These are phyloP conservation scores for Physella acuta DNA, from an alignment of 1,140 invertebrate genomes.

Conservation along the genomic window DNA sequence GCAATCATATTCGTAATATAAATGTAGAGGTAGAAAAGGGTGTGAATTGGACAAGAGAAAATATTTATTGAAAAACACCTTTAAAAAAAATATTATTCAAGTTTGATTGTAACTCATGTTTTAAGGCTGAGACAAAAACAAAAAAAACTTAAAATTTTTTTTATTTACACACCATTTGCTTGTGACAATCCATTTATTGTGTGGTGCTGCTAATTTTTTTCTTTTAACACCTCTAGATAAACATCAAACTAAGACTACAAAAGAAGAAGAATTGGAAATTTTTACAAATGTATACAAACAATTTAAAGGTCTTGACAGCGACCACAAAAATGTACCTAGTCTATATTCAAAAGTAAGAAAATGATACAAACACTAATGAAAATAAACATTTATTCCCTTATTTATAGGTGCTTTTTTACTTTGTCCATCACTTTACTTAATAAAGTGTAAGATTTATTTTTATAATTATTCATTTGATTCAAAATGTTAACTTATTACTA, in stretches of 20 bases:
- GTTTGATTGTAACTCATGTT: conserved; percentile 10
- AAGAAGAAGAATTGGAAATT: conserved; percentile 61
- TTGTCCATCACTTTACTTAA: too few relatives aligned
- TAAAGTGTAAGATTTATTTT: not conserved
- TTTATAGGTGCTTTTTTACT: too few relatives aligned
- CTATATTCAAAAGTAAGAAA: conserved; percentile 71
- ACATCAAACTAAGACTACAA: conserved; percentile 8
- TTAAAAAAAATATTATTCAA: not conserved
- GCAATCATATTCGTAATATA: too few relatives aligned
- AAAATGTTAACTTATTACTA: conserved; percentile 10
- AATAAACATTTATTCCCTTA: not conserved
- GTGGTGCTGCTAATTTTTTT: not conserved
- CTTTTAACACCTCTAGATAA: not conserved
- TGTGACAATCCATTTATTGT: not conserved
- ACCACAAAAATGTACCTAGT: conserved; percentile 67
- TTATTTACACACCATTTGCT: not conserved
- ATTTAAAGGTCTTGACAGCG: conserved; percentile 62
- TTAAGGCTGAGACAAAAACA: not conserved
- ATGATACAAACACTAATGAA: not conserved
- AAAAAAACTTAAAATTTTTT: not conserved
- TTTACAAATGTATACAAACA: conserved; percentile 65
- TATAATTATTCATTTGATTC: not conserved
- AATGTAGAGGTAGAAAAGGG: too few relatives aligned
- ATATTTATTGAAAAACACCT: not conserved
- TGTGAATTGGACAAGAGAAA: not conserved